phyloP scores from a whole-genome alignment of 2,113 vertebrate genomes.

The Neolamprologus tretocephalus region DNA sequence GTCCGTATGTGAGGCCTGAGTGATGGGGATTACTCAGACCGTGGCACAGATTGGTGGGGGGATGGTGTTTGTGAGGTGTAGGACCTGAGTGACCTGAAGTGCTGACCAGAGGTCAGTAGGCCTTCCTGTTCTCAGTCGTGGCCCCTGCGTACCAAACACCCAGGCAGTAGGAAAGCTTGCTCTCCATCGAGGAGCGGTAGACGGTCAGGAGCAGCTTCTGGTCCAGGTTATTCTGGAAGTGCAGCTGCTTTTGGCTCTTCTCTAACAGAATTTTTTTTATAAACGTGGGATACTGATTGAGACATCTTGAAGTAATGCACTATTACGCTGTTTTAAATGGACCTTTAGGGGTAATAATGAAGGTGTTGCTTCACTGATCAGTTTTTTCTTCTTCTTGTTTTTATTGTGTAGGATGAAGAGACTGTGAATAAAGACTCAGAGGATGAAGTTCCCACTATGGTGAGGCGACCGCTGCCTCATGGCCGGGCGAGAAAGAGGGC shows the following conservation, averaged over 20 bases:
- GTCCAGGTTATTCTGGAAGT: background rate
- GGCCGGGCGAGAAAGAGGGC: conserved; percentile 42
- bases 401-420: conserved; percentile 18
- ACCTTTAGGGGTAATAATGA: background rate
- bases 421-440: background rate
- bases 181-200: background rate
- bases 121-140: background rate
- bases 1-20: background rate
- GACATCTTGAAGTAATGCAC: background rate
- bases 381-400: background rate
- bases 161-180: background rate
- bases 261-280: background rate
- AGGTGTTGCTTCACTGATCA: background rate
- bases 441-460: conserved; percentile 49
- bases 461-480: conserved; percentile 22
- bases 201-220: background rate
- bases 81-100: background rate
- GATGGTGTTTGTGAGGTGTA: background rate
- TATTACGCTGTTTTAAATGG: background rate
- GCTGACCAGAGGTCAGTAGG: background rate
- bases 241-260: background rate
- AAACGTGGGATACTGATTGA: background rate
- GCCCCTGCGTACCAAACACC: background rate
- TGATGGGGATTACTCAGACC: background rate
- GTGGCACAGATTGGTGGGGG: background rate